These are phyloP conservation scores for Dryas iulia DNA, from an alignment of 1,140 invertebrate species.

Conservation along the genomic window DNA sequence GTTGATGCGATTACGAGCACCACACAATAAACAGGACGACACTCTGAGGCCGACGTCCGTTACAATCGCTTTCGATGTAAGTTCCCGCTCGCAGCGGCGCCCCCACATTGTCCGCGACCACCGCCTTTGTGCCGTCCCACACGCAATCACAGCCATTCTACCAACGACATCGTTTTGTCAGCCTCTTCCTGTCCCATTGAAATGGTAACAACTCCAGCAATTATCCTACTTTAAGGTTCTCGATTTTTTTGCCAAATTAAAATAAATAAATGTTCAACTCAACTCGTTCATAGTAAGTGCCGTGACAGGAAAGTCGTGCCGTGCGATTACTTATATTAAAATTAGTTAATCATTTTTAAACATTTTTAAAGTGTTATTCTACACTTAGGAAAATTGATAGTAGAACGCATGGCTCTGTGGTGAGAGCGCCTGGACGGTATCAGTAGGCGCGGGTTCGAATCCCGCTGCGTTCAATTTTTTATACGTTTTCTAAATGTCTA, in stretches of 20 bases:
- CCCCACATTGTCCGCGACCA: background rate
- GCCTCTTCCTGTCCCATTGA: constrained; percentile 11
- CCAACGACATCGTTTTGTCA: constrained; percentile 19
- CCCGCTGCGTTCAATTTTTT: no score
- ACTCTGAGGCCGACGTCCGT: background rate
- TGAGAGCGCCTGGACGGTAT: no score
- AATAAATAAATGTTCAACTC: no score
- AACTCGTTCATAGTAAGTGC: no score
- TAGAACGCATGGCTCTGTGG: no score
- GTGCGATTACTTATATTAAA: no score
- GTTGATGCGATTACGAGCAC: background rate
- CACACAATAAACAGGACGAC: background rate
- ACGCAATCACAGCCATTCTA: constrained; percentile 9
- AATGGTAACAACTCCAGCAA: background rate
- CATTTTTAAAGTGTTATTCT: no score
- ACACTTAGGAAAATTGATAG: no score
- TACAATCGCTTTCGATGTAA: background rate
- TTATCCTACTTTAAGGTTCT: background rate
- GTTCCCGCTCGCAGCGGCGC: background rate
- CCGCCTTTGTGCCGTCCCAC: constrained; percentile 7
- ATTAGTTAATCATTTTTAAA: no score
- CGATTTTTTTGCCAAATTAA: background rate
- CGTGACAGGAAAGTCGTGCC: no score
- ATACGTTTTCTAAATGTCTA: no score
- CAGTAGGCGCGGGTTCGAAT: no score